phyloP scores from a whole-genome alignment of 2,888 invertebrate species.

The Lucinisca nassula region DNA sequence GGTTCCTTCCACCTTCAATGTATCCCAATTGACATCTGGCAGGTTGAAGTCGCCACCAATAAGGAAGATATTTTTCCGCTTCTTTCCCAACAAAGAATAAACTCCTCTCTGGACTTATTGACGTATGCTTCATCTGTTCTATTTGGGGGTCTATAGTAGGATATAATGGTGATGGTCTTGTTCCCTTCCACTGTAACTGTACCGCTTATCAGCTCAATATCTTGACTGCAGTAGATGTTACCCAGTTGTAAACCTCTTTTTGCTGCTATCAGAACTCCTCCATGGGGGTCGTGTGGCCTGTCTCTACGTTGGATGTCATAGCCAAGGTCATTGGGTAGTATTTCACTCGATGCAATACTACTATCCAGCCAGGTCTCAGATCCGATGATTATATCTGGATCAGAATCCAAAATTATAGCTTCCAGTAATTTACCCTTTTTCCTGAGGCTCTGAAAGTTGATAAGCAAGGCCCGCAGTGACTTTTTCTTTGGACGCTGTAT shows the following conservation, averaged over 20 bases:
- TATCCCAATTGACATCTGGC: no score
- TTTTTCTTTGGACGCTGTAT: no score
- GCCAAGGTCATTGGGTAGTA: not conserved
- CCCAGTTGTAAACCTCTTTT: not conserved
- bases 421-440: constrained; percentile 20
- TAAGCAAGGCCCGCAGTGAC: not conserved
- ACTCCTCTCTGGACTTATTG: not conserved
- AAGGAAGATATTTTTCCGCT: no score
- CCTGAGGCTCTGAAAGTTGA: constrained; percentile 18
- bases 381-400: constrained; percentile 14
- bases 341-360: not conserved
- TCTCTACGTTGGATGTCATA: not conserved
- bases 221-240: not conserved
- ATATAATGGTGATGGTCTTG: not conserved
- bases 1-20: no score
- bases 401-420: not conserved
- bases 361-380: constrained; percentile 28
- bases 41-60: no score
- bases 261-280: not conserved
- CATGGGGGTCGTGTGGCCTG: not conserved
- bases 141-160: not conserved
- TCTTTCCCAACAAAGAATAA: no score
- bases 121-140: not conserved
- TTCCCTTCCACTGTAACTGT: not conserved
- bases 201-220: not conserved